Evolutionary conservation across 2,113 vertebrate genomes (phyloP).

Genomic region (Psilopogon haemacephalus): DNA sequence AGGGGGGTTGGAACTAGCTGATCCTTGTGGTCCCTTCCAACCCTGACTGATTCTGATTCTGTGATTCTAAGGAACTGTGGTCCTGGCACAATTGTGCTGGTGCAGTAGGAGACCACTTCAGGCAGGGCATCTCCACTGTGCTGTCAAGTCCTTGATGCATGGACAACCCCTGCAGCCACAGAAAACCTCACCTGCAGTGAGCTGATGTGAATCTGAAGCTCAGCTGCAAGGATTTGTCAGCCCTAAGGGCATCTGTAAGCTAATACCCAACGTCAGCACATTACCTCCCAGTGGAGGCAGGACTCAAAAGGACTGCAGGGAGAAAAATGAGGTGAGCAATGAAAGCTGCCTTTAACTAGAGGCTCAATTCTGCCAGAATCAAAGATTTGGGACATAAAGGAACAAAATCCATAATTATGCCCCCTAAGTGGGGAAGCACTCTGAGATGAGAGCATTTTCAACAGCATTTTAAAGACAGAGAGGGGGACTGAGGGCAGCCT

Average conservation of each 20-base stretch:
- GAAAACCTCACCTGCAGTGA: not conserved
- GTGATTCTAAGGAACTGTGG: not conserved
- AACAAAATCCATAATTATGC: not conserved
- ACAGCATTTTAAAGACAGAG: not conserved
- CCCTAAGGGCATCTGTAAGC: not conserved
- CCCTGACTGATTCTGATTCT: no score
- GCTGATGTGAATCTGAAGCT: not conserved
- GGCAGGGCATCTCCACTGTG: not conserved
- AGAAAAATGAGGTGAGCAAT: not conserved
- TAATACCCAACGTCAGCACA: not conserved
- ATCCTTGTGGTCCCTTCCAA: no score
- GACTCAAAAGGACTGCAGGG: not conserved
- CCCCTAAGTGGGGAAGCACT: not conserved
- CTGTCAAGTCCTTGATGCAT: not conserved
- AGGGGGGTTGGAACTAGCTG: no score
- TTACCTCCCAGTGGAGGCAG: not conserved
- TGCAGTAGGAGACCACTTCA: not conserved
- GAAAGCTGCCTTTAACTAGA: not conserved
- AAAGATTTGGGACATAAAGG: not conserved
- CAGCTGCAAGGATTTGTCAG: not conserved
- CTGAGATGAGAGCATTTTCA: not conserved
- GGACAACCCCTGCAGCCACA: not conserved
- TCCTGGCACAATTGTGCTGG: not conserved
- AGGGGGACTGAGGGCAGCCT: not conserved
- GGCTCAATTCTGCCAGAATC: not conserved